Percentiles rank a stretch among this genome's conserved stretches.
Evolutionary conservation across 2,113 vertebrate species (phyloP).

Genomic region (human): GRCh38 chr11:101579001-101579500

Average conservation of each 20-base stretch:
- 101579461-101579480: neutral
- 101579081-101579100: neutral
- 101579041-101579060: neutral
- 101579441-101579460: neutral
- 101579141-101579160: neutral
- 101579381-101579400: neutral
- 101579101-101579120: neutral
- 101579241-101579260: neutral
- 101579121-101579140: neutral
- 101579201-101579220: neutral
- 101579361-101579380: neutral
- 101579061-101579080: neutral
- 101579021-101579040: conserved; percentile 25
- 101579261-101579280: neutral
- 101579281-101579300: neutral
- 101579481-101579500: neutral
- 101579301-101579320: neutral
- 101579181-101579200: neutral
- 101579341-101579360: neutral
- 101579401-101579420: too few species aligned
- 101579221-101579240: neutral
- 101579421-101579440: neutral
- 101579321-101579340: neutral
- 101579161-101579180: neutral
- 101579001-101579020: neutral